A percentile compares a stretch with the other conserved stretches of the same genome.
These are phyloP conservation scores for Luidia sarsii DNA, from an alignment of 53 echinoderm and acorn worm genomes.

Conservation along the genomic window DNA sequence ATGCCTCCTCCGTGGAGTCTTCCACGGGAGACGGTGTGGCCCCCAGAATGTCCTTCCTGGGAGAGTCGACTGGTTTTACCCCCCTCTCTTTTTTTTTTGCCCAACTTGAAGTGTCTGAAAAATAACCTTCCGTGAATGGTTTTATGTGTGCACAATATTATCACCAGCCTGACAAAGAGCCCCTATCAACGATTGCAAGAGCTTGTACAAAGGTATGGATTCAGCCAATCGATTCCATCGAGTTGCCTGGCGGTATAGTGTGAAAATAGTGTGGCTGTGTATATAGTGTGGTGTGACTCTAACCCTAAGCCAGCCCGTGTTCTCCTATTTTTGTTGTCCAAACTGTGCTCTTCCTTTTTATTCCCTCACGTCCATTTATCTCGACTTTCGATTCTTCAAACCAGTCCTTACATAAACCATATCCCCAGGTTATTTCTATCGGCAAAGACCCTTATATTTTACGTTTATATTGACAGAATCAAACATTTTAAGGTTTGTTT, in stretches of 20 bases:
- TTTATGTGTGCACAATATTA: slow-evolving; percentile 36
- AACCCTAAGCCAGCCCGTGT: slow-evolving; percentile 46
- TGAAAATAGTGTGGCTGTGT: slow-evolving; percentile 41
- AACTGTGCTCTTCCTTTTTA: slow-evolving; percentile 48
- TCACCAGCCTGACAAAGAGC: slow-evolving; percentile 49
- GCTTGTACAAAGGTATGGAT: slow-evolving; percentile 58
- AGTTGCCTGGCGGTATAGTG: slow-evolving; percentile 48
- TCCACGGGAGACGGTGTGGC: too few relatives aligned
- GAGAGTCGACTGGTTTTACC: too few relatives aligned
- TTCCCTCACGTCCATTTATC: slow-evolving; percentile 20
- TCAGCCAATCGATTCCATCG: not conserved
- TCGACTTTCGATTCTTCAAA: too few relatives aligned
- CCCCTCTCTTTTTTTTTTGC: not conserved
- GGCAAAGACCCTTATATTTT: not conserved
- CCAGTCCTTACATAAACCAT: too few relatives aligned
- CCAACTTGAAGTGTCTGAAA: not conserved
- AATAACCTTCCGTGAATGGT: not conserved
- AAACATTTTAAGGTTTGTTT: too few relatives aligned
- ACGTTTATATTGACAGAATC: not conserved
- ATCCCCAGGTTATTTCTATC: not conserved
- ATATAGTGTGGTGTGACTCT: slow-evolving; percentile 27
- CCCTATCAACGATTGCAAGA: slow-evolving; percentile 34
- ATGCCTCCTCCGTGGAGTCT: too few relatives aligned
- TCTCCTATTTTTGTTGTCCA: slow-evolving; percentile 31
- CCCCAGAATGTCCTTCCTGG: too few relatives aligned